Evolutionary conservation across 92 coral and sea anemone species (phyloP).

Genomic region (Bergia sp.): DNA sequence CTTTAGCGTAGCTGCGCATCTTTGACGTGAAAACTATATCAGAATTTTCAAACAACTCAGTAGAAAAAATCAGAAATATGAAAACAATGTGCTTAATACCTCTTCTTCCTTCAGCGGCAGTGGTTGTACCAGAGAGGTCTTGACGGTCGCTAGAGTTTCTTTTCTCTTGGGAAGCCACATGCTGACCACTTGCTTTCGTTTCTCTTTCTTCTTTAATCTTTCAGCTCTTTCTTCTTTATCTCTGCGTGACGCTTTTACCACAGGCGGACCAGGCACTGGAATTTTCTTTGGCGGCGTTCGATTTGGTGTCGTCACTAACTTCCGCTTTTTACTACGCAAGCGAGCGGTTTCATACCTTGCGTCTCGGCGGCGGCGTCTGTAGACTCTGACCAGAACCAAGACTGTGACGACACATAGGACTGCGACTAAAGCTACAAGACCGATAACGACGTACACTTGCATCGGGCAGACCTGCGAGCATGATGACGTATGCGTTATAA

Average conservation of each 20-base stretch:
- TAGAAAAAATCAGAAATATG: too few relatives aligned
- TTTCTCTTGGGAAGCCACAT: conserved; percentile 87
- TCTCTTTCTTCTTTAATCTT: conserved; percentile 64
- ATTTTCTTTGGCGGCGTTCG: conserved; percentile 41
- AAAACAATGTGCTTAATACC: conserved; percentile 32
- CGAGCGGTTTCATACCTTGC: conserved; percentile 28
- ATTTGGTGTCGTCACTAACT: not conserved
- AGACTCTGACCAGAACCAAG: conserved; percentile 60
- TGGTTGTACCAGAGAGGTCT: conserved; percentile 82
- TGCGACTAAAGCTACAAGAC: conserved; percentile 55
- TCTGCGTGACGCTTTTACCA: conserved; percentile 55
- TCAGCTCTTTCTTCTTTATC: conserved; percentile 63
- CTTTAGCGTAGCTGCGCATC: too few relatives aligned
- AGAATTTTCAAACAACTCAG: too few relatives aligned
- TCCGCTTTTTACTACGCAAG: conserved; percentile 22
- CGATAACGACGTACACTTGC: conserved; percentile 69
- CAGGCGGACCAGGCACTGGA: conserved; percentile 50
- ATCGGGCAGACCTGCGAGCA: conserved; percentile 32
- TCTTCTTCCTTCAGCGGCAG: conserved; percentile 60
- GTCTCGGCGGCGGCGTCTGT: conserved; percentile 50
- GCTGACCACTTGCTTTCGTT: conserved; percentile 72
- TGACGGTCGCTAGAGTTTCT: conserved; percentile 70
- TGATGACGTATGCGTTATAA: not conserved
- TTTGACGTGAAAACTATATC: too few relatives aligned
- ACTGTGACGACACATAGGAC: conserved; percentile 55